Base-by-base conservation (phyloP, 2,797 vertebrate species). In the Sternarchorhynchus goeldii region DNA sequence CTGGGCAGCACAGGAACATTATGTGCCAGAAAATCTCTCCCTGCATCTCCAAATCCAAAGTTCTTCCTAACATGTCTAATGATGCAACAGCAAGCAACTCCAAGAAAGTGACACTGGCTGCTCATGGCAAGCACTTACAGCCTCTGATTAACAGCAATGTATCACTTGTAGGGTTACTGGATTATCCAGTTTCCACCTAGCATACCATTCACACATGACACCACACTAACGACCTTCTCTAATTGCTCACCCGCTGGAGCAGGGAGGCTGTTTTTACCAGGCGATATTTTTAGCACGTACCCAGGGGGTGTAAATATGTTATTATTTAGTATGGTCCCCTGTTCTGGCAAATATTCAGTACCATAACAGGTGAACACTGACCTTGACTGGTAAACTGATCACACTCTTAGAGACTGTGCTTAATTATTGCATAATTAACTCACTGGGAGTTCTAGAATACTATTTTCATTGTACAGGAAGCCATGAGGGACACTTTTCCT, bases 321-420 rank as follows among this genome's bases (percentile, higher is more conserved):
- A 60, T 84, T 36, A 81, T 81, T 77, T 75, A 65, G 83, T 80
- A 78, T 75, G 77, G 76, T 84, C 81, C 25, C 66, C 65, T 55
- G 60, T 31, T 75, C 73, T 75, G 85, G 87, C 81, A 81, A 76
- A 41, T 84, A 88, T 89, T 91, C 90, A 81, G 92, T 86, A 84
- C 5, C 45, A 41, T 25, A 81, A 82, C 82, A 84, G 81, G 84
- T 86, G 62, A 85, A 86, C 86, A 62, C 60, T 76, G 85, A 89
- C 87, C 76, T 84, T 82, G 87, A 86, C 87, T 84, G 82, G 78
- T 84, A 87, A 87, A 90, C 85, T 89, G 87, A 87, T 21, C 29
- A 18, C 36, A 62, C 21, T 69, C 21, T 16, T 20, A 45, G 45
- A 67, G 65, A 45, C 36, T 55, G 66, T 29, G 10, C 66, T 29